Base-by-base conservation (phyloP, 2,888 invertebrate genomes). In the Sicus ferrugineus region DNA sequence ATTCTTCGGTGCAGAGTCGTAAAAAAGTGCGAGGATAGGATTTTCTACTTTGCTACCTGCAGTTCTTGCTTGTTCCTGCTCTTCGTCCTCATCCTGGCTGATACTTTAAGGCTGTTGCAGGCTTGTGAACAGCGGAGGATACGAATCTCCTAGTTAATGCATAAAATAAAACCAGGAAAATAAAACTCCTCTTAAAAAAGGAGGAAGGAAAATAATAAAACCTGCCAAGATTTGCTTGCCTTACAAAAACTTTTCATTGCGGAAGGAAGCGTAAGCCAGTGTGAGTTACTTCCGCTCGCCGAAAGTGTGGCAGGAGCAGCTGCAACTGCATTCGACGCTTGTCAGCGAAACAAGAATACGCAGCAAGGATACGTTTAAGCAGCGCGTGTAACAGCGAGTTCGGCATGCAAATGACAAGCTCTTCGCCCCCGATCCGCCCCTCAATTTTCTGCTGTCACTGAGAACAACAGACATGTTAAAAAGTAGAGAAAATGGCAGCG, bases 301-400 rank as follows among this genome's bases (percentile, higher is more conserved):
- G n/a, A n/a, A n/a, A n/a, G n/a, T n/a, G n/a, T n/a, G n/a, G n/a
- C n/a, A n/a, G n/a, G n/a, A n/a, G n/a, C n/a, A n/a, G n/a, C 31
- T 70, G 52, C 66, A 56, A 50, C 46, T 28, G 46, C 26, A 16
- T 5, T 38, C 34, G 16, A n/a, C 54, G 54, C 54, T 65, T 65
- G 65, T 65, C 54, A 34, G n/a, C n/a, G n/a, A n/a, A n/a, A n/a
- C 34, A 26, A 73, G 75, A 75, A 76, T 72, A 75, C 75, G 75
- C 72, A n/a, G n/a, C 76, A 77, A 74, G 78, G 77, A 78, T 77
- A 76, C 73, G 75, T 77, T 77, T 75, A 77, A 79, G 78, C 77
- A 76, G 75, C 78, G 77, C 76, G 75, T n/a, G n/a, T n/a, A 76
- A 76, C 78, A 77, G 77, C 42, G 42, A 42, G 5, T 42, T 76